These are phyloP conservation scores for Phrynosoma blainvillii DNA, from an alignment of 2,113 vertebrate species.

Conservation along the genomic window DNA sequence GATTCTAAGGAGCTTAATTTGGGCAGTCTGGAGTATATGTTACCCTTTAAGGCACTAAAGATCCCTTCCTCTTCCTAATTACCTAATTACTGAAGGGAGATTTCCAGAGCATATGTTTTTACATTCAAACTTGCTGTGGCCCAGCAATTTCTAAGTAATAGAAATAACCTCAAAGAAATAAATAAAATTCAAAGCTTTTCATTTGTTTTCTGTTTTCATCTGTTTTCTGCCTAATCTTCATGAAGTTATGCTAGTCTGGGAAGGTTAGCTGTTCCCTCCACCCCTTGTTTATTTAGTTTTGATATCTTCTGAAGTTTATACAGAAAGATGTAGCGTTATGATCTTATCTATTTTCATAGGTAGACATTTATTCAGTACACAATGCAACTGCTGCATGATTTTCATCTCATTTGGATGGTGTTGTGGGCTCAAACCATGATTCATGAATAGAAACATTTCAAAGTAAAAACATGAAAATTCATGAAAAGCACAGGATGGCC, in stretches of 20 bases:
- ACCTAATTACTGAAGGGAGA: background rate
- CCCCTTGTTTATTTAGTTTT: too few species aligned
- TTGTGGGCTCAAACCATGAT: background rate
- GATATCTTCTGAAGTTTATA: too few species aligned
- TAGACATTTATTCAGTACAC: background rate
- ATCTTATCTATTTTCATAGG: background rate
- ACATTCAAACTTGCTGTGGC: background rate
- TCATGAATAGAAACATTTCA: background rate
- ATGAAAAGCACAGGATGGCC: background rate
- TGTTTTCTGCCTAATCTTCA: background rate
- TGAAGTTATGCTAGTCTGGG: background rate
- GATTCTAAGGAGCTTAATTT: background rate
- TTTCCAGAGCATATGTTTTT: background rate
- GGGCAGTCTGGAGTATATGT: background rate
- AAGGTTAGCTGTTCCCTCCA: too few species aligned
- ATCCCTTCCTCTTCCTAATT: background rate
- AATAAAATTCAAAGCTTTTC: background rate
- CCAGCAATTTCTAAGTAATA: background rate
- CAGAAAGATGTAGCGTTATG: background rate
- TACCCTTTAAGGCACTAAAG: background rate
- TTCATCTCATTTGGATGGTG: background rate
- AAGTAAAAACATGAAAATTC: slow-evolving; percentile 9
- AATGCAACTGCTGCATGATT: background rate
- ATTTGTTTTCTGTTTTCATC: background rate
- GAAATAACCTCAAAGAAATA: background rate